Percentiles rank a stretch among this genome's conserved stretches.
These are phyloP conservation scores for Thryonomys swinderianus DNA, from an alignment of 2,113 vertebrate species.

Conservation along the genomic window DNA sequence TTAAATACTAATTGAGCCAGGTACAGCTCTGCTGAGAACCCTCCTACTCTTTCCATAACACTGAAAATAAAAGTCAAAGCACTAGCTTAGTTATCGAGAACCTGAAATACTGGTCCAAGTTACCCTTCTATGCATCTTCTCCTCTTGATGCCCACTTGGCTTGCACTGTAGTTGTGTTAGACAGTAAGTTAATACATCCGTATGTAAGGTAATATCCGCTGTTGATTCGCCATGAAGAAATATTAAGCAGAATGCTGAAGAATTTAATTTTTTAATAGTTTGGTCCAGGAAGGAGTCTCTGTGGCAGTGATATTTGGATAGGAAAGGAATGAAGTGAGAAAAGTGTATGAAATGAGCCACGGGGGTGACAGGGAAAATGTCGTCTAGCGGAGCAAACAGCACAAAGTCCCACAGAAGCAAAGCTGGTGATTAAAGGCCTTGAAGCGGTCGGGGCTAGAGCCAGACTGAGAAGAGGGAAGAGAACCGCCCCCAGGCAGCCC, in stretches of 20 bases:
- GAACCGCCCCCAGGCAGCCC: not conserved
- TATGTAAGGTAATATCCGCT: not conserved
- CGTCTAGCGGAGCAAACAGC: not conserved
- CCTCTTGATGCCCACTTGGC: not conserved
- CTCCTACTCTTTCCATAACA: not conserved
- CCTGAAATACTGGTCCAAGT: rapidly evolving
- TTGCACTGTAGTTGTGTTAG: not conserved
- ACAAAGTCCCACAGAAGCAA: not conserved
- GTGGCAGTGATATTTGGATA: not conserved
- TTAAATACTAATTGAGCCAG: not conserved
- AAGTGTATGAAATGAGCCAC: not conserved
- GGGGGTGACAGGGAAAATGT: not conserved
- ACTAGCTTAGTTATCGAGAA: not conserved
- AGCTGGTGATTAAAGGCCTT: not conserved
- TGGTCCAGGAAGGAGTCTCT: not conserved
- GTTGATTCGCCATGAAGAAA: not conserved
- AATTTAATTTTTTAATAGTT: not conserved
- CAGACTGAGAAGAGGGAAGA: not conserved
- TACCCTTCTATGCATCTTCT: not conserved
- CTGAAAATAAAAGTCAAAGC: not conserved
- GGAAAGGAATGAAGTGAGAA: not conserved
- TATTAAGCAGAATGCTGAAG: not conserved
- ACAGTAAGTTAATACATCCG: not conserved
- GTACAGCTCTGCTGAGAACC: not conserved
- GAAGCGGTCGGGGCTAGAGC: not conserved